Base-by-base conservation (phyloP, 2,888 invertebrate species). In the Falcaria lacertinaria region DNA sequence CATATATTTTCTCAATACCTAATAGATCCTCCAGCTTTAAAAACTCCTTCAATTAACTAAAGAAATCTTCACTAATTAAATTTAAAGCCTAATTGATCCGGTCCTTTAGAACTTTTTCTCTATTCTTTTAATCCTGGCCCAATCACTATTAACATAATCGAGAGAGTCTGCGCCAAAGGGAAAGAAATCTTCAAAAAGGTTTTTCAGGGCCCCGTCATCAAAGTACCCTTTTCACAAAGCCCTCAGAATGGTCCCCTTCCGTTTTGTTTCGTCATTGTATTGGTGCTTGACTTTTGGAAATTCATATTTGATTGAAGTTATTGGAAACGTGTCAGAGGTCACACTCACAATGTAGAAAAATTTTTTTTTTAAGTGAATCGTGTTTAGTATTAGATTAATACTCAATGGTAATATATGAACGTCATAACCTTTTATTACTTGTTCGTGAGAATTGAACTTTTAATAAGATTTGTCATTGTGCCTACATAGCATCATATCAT, bases 261-360 rank as follows among this genome's bases (percentile, higher is more conserved):
- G 61, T 59, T 76, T 80, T 80, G 80, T 80, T 80, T 76, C 74
- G 64, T 57, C 63, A 61, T 64, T 68, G 64, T 66, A 67, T 64
- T 53, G 59, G 56, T 48, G 51, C 64, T 73, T 57, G 64, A 66
- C 52, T 66, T 62, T 55, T 46, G 45, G 34, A 48, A 73, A 80
- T 79, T 76, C 73, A 72, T 77, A 71, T 74, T 74, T 66, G 62
- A 80, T 75, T 71, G 67, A 66, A 68, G 64, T 68, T 69, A 68
- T 69, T 64, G 64, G 53, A 43, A 44, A 22, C 36, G 43, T 41
- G 45, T 22, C 22, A 22, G 22, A n/a, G 19, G 19, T 19, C 6
- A 19, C 28, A 28, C 28, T n/a, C n/a, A n/a, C n/a, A n/a, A n/a
- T n/a, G n/a, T n/a, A n/a, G n/a, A n/a, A n/a, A n/a, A n/a, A n/a